These are phyloP conservation scores for Lacerta agilis DNA, from an alignment of 2,797 vertebrate genomes.

Conservation along the genomic window DNA sequence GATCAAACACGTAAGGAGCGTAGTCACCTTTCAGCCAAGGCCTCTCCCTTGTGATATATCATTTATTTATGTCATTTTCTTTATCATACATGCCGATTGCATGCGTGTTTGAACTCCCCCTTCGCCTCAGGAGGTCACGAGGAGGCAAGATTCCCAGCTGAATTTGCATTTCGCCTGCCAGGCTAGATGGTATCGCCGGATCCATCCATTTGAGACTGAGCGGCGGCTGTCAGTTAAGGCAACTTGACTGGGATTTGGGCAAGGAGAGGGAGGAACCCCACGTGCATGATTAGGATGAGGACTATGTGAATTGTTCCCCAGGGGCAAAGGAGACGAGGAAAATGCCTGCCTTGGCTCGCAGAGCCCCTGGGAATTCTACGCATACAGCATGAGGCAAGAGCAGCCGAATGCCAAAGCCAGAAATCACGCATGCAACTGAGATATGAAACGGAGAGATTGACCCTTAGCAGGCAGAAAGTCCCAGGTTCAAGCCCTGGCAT, in stretches of 20 bases:
- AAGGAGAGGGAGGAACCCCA: not conserved
- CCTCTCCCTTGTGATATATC: constrained; percentile 34
- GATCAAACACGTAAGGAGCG: not conserved
- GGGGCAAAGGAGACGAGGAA: not conserved
- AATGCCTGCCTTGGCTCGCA: constrained; percentile 10
- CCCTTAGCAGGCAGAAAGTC: too few species aligned
- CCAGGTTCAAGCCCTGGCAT: too few species aligned
- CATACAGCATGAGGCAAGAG: not conserved
- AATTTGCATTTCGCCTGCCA: not conserved
- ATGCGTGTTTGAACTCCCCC: not conserved
- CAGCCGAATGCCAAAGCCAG: not conserved
- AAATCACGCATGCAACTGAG: not conserved
- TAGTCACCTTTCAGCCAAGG: not conserved
- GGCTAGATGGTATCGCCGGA: not conserved
- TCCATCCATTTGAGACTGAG: not conserved
- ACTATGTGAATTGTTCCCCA: not conserved
- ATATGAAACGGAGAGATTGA: too few species aligned
- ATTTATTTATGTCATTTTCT: not conserved
- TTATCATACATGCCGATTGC: not conserved
- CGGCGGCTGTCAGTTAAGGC: not conserved
- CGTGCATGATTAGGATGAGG: not conserved
- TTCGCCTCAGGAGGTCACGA: not conserved
- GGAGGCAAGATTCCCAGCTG: not conserved
- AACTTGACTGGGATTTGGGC: not conserved
- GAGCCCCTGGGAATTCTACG: not conserved